A percentile compares a stretch with the other conserved stretches of the same genome.
Evolutionary conservation across 1,140 invertebrate species (phyloP).

Genomic region (Arctopsyche grandis): DNA sequence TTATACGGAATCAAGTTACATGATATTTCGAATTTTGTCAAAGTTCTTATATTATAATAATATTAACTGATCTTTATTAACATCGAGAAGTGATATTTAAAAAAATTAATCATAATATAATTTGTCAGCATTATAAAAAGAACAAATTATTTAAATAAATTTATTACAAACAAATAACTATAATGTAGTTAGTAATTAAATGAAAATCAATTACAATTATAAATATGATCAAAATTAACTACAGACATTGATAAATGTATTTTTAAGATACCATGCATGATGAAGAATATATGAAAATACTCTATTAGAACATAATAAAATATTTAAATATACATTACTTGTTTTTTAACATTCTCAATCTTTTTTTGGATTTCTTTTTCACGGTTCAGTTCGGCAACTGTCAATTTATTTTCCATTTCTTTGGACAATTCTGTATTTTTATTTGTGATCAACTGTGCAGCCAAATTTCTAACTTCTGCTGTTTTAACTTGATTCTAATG

Average conservation of each 20-base stretch:
- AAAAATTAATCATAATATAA: background rate
- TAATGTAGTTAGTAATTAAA: too few species aligned
- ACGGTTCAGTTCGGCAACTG: slow-evolving; percentile 78
- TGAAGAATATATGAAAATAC: too few species aligned
- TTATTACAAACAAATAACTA: background rate
- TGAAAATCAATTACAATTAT: background rate
- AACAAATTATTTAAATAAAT: background rate
- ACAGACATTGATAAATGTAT: too few species aligned
- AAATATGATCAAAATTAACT: background rate
- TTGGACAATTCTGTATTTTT: slow-evolving; percentile 74
- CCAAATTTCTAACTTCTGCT: slow-evolving; percentile 74
- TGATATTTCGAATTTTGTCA: too few species aligned
- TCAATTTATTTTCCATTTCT: slow-evolving; percentile 79
- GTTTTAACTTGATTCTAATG: slow-evolving; percentile 73
- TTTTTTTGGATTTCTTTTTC: slow-evolving; percentile 83
- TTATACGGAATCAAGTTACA: background rate
- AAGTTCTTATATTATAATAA: too few species aligned
- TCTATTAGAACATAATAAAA: too few species aligned
- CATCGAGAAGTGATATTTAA: background rate
- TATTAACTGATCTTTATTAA: too few species aligned
- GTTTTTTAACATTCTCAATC: slow-evolving; percentile 81
- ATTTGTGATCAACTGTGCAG: slow-evolving; percentile 68
- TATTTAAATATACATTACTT: slow-evolving; percentile 67
- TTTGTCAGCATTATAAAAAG: slow-evolving; percentile 14
- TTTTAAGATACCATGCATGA: too few species aligned